Conservation (phyloP, 1,140 invertebrate species). For the Thalassaphorura encarpata region DNA sequence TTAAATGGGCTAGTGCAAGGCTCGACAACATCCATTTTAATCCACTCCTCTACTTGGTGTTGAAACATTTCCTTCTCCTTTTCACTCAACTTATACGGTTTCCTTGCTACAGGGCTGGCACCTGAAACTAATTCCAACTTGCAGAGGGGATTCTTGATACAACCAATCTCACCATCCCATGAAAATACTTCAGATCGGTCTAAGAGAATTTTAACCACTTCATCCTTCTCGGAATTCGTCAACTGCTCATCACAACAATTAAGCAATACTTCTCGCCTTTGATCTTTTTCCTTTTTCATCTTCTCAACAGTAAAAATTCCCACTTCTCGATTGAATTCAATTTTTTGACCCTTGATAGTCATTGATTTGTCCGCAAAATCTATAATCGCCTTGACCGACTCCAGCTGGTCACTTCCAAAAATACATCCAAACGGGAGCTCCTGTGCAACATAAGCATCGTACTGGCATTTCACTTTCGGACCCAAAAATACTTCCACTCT, state of each 20-base stretch:
- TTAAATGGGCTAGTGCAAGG: neutral
- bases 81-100: neutral
- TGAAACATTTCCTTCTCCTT: neutral
- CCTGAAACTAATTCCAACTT: neutral
- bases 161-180: slow-evolving; percentile 2
- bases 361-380: too few species aligned
- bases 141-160: neutral
- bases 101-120: neutral
- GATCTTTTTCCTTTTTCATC: too few species aligned
- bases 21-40: neutral
- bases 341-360: too few species aligned
- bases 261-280: too few species aligned
- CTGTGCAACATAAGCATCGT: neutral
- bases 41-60: neutral
- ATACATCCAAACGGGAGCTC: neutral
- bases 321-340: too few species aligned
- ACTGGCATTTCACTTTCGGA: neutral
- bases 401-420: neutral
- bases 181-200: too few species aligned
- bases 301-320: too few species aligned
- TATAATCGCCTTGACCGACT: neutral
- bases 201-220: too few species aligned
- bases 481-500: neutral
- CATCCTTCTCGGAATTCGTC: too few species aligned
- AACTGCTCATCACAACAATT: too few species aligned